Base-by-base conservation (phyloP, 2,888 invertebrate species). In the Eugnorisma glareosa region DNA sequence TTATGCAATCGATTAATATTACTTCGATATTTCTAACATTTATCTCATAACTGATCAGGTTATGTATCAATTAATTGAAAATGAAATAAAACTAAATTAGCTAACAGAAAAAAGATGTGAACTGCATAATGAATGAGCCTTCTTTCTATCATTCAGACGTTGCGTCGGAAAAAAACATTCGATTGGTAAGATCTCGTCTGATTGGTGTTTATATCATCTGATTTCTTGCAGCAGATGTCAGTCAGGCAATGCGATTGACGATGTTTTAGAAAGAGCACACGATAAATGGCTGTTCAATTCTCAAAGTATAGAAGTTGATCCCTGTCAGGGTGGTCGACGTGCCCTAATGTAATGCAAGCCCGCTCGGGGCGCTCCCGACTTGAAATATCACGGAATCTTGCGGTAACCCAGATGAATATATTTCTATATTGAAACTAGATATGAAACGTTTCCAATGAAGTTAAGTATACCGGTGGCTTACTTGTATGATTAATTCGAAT, bases 311-410 rank as follows among this genome's bases (percentile, higher is more conserved):
- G 88, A 87, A 87, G 89, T 89, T 82, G 85, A 86, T 88, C 87
- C 87, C 92, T 91, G 93, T 91, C 95, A 90, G 93, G 94, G 95
- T 95, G 95, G 95, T 93, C 94, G 93, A 78, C 78, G 81, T 79
- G 73, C 54, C 90, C 91, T 94, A 94, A 94, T 93, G 93, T 90
- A 94, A 94, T 93, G 92, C 93, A 93, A 93, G 89, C 90, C 85
- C 87, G 94, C 94, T 92, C 90, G 90, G 82, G 94, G 94, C 95
- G 92, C 93, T 94, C 94, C 93, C 92, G 94, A 93, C 94, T 94
- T 93, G 92, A 93, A 93, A 94, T 94, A 94, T 94, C 94, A 93
- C 92, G 91, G 94, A 93, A 93, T 93, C 91, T 93, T 86, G 90
- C 91, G 83, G 91, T 91, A 92, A 89, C 90, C 90, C 82, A 92